Percentiles rank a stretch among this genome's conserved stretches.
These are phyloP conservation scores for Crotalus horridus DNA, from an alignment of 2,113 vertebrate species.

Conservation along the genomic window DNA sequence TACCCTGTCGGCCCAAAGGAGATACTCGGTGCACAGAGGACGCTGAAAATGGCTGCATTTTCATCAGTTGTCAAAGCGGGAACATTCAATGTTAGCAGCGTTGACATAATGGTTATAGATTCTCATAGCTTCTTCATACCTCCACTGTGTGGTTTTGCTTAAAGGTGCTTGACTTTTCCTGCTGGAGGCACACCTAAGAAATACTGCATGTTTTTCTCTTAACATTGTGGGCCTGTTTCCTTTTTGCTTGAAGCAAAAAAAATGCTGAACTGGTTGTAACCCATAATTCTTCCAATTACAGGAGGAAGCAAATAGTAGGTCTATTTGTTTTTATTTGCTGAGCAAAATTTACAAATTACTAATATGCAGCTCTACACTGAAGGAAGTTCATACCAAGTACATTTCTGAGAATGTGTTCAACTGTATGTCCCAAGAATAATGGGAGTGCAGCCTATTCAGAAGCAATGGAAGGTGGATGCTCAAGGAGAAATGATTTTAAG, in stretches of 20 bases:
- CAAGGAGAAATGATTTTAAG: no score
- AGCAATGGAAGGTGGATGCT: no score
- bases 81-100: no score
- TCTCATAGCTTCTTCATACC: not conserved
- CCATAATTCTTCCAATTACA: not conserved
- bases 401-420: no score
- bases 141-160: not conserved
- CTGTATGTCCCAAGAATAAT: no score
- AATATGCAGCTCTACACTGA: not conserved
- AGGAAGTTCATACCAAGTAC: no score
- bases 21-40: no score
- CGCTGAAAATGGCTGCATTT: no score
- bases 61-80: no score
- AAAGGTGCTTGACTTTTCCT: not conserved
- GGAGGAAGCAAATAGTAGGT: not conserved
- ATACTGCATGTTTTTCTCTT: not conserved
- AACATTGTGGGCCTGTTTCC: not conserved
- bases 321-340: not conserved
- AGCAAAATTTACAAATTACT: not conserved
- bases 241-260: no score
- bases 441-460: no score
- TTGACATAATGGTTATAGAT: not conserved
- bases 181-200: not conserved
- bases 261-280: not conserved
- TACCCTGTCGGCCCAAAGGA: no score